phyloP scores from a whole-genome alignment of 2,888 invertebrate species.

The Habroteleia sp. region DNA sequence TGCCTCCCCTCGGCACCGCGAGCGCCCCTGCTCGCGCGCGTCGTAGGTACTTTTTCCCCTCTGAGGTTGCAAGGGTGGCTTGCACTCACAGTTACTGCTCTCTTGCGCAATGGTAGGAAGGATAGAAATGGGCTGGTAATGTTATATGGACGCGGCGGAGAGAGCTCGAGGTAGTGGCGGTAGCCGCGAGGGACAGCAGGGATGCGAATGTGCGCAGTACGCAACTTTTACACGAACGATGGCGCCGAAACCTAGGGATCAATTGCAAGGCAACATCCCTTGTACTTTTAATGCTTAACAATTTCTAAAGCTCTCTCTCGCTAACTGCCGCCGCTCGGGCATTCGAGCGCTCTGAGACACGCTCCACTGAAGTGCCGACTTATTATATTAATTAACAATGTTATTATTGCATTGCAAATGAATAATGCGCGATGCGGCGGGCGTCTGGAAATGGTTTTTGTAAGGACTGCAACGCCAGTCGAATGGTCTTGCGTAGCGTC shows the following conservation, averaged over 20 bases:
- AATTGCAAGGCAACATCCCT: constrained; percentile 80
- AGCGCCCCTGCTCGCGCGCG: constrained; percentile 66
- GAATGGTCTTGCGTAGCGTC: too few relatives aligned
- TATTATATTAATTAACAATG: constrained; percentile 56
- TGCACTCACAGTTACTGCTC: constrained; percentile 61
- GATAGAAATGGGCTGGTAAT: constrained; percentile 69
- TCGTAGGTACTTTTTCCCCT: constrained; percentile 79
- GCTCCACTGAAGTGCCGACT: constrained; percentile 38
- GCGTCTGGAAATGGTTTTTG: too few relatives aligned
- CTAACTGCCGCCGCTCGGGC: constrained; percentile 51
- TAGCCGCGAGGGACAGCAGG: constrained; percentile 67
- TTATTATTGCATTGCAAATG: constrained; percentile 38
- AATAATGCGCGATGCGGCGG: constrained; percentile 17
- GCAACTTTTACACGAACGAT: constrained; percentile 78
- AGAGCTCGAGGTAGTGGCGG: constrained; percentile 61
- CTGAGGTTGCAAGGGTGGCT: constrained; percentile 78
- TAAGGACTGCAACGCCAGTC: too few relatives aligned
- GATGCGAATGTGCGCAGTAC: constrained; percentile 77
- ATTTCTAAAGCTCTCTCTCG: constrained; percentile 55
- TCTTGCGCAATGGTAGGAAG: constrained; percentile 67
- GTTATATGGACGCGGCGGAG: constrained; percentile 53
- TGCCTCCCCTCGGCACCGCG: constrained; percentile 70
- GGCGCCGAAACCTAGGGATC: constrained; percentile 77
- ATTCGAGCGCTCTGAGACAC: constrained; percentile 41
- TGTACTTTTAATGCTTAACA: constrained; percentile 77